Evolutionary conservation across 2,113 vertebrate genomes (phyloP), one percentile per base, ranked within the genome.

Genomic region (Microcebus jonahi): DNA sequence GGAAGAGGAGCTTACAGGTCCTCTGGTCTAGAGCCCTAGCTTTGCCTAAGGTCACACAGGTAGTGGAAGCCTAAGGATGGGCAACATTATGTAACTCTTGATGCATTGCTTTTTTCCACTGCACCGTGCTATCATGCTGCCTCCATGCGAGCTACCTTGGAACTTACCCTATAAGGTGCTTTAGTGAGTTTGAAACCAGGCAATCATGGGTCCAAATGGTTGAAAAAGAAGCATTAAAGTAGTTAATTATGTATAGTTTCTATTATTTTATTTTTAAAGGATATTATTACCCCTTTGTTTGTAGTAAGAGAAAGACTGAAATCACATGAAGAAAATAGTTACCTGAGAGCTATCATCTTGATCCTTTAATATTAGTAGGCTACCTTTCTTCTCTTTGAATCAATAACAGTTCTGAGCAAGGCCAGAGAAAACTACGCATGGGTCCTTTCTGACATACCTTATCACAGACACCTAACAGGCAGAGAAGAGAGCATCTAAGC

Each of bases 221-320:
- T 93, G 65, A 76, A 75, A 91, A 70, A 75, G 80, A 70, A 34
- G 31, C 10, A 55, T 18, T 57, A 13, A 29, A 55, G 34, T 65
- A 53, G 31, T 90, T 90, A 77, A 65, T 76, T 68, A 59, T 25
- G 13, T 90, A 67, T 77, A 57, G 17, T 68, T 82, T 86, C 42
- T 95, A 71, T 90, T 87, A 59, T 57, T 25, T 86, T 21, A 18
- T 81, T 95, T 89, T 87, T 65, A 65, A 90, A 82, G 53, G 21
- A 48, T 39, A 42, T 42, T 39, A 42, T 42, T 75, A 25, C 15
- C 11, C n/a, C n/a, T 63, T 80, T 34, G 11, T 61, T 96, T 75
- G 20, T 84, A 57, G 61, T 80, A 80, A 94, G 50, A 88, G 48
- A 84, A 87, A 70, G 34, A 76, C 13, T 81, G 31, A 93, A 84